Conservation (phyloP, 2,113 vertebrate species). For the Eubucco bourcierii region DNA sequence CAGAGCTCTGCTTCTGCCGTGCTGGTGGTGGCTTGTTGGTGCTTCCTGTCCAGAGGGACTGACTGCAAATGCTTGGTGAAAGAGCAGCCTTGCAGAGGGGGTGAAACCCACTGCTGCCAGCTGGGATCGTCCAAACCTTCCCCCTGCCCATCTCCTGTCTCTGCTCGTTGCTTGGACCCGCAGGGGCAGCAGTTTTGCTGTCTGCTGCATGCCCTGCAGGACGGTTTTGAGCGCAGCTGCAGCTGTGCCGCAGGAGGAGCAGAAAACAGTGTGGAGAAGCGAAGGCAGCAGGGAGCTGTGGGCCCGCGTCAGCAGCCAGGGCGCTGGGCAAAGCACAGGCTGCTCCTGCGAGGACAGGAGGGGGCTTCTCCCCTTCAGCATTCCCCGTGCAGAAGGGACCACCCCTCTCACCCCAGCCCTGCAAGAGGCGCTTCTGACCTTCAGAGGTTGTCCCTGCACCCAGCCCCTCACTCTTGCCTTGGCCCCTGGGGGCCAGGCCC, state of each 20-base stretch:
- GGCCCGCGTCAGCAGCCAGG: fast-evolving
- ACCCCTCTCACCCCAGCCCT: background rate
- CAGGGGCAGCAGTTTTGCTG: background rate
- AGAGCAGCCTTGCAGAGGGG: background rate
- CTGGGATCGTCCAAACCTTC: background rate
- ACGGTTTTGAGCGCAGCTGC: background rate
- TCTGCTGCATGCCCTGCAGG: fast-evolving
- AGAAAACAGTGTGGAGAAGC: background rate
- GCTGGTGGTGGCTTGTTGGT: background rate
- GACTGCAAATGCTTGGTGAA: fast-evolving
- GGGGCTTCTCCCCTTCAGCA: background rate
- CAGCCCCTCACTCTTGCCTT: background rate
- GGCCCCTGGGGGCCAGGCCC: background rate
- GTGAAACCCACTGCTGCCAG: fast-evolving
- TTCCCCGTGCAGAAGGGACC: too few relatives aligned
- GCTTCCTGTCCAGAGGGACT: background rate
- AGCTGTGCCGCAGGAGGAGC: background rate
- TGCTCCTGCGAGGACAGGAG: background rate
- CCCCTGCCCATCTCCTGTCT: background rate
- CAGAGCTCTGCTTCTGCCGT: fast-evolving
- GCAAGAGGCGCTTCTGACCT: background rate
- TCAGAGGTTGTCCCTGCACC: background rate
- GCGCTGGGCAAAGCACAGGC: background rate
- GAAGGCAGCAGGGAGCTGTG: fast-evolving
- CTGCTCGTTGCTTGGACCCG: background rate